A percentile compares a stretch with the other conserved stretches of the same genome.
Conservation (phyloP, 2,888 invertebrate species). For the Cenopis cana region DNA sequence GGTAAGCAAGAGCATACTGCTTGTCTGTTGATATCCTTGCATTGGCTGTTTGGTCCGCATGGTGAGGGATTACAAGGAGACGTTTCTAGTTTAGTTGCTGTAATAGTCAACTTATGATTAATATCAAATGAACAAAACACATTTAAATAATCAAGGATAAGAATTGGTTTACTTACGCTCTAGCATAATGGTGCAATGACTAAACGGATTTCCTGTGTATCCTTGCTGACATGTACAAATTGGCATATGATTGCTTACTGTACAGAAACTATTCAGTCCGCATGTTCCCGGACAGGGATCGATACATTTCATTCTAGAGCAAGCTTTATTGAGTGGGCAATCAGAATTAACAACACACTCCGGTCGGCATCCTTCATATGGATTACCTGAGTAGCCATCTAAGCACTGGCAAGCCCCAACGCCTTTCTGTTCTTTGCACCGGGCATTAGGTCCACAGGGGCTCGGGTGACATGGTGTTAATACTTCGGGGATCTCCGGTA, state of each 20-base stretch:
- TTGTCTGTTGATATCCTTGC: slow-evolving; percentile 88
- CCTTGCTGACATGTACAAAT: slow-evolving; percentile 88
- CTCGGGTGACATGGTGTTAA: slow-evolving; percentile 87
- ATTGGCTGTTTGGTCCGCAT: slow-evolving; percentile 92
- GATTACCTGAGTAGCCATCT: slow-evolving; percentile 89
- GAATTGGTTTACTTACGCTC: slow-evolving; percentile 71
- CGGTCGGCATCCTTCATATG: slow-evolving; percentile 91
- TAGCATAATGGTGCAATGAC: slow-evolving; percentile 81
- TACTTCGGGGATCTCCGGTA: slow-evolving; percentile 68
- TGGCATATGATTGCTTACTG: slow-evolving; percentile 90
- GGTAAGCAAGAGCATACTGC: slow-evolving; percentile 89
- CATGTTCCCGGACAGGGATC: slow-evolving; percentile 93
- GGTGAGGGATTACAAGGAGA: slow-evolving; percentile 84
- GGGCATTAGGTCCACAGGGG: slow-evolving; percentile 87
- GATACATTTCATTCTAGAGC: slow-evolving; percentile 89
- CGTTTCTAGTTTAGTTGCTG: slow-evolving; percentile 64
- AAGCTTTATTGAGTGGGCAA: slow-evolving; percentile 89
- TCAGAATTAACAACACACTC: slow-evolving; percentile 90
- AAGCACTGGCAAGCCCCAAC: slow-evolving; percentile 89
- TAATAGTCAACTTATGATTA: neutral
- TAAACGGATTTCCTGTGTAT: slow-evolving; percentile 88
- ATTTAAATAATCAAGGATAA: neutral
- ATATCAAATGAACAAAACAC: neutral
- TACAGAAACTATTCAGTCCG: slow-evolving; percentile 89
- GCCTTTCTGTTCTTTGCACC: slow-evolving; percentile 85